A percentile compares a stretch with the other conserved stretches of the same genome.
These are phyloP conservation scores for Phthorimaea operculella DNA, from an alignment of 1,140 invertebrate species.

Conservation along the genomic window DNA sequence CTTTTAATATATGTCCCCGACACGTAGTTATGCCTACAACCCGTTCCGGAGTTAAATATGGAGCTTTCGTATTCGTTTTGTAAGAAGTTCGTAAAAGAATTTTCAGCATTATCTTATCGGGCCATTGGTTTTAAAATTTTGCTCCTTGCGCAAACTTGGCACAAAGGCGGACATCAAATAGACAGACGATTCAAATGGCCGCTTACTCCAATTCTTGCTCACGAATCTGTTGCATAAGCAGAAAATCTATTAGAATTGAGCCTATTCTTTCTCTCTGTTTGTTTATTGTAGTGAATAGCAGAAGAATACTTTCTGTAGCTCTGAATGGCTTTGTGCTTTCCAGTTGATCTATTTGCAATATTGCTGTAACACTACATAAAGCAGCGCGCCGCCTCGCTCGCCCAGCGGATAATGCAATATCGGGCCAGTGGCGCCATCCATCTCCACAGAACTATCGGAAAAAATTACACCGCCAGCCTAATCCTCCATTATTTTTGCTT, in stretches of 20 bases:
- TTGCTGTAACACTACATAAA: constrained; percentile 32
- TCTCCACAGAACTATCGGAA: constrained; percentile 28
- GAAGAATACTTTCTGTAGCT: constrained; percentile 38
- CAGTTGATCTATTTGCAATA: constrained; percentile 57
- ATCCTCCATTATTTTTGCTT: constrained; percentile 62
- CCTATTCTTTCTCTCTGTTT: constrained; percentile 27
- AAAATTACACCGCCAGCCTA: constrained; percentile 38
- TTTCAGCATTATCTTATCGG: not conserved
- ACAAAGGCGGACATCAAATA: too few species aligned
- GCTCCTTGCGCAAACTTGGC: too few species aligned
- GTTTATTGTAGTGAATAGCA: constrained; percentile 36
- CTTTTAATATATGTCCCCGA: constrained; percentile 66
- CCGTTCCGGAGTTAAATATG: constrained; percentile 36
- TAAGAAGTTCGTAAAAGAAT: constrained; percentile 27
- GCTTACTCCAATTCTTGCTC: too few species aligned
- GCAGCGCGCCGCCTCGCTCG: constrained; percentile 22
- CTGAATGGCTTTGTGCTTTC: constrained; percentile 40
- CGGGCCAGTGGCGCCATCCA: constrained; percentile 50
- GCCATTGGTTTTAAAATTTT: not conserved
- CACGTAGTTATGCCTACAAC: constrained; percentile 55
- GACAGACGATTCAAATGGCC: too few species aligned
- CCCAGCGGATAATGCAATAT: constrained; percentile 47
- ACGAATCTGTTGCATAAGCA: constrained; percentile 2
- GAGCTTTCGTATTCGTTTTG: constrained; percentile 34
- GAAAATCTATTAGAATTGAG: constrained; percentile 22